Conservation (phyloP, 1,140 invertebrate genomes). For the Samia ricini region DNA sequence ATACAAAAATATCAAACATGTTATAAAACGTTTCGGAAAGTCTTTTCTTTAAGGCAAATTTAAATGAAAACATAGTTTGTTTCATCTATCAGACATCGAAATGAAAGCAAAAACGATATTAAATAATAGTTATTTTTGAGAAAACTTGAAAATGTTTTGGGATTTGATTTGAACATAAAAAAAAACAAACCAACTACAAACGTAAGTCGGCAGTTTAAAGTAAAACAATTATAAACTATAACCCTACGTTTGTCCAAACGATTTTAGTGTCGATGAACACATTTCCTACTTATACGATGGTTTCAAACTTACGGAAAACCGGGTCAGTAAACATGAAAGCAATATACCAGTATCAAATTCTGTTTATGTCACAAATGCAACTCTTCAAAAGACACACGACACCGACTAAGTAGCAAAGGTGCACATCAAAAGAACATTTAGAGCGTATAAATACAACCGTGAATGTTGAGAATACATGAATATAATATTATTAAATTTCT, state of each 20-base stretch:
- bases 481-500: slow-evolving; percentile 10
- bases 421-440: slow-evolving; percentile 31
- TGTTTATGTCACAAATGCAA: not conserved
- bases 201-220: no score
- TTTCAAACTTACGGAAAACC: not conserved
- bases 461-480: slow-evolving; percentile 2
- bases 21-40: no score
- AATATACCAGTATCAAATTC: slow-evolving; percentile 10
- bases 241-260: not conserved
- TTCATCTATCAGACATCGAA: no score
- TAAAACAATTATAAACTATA: not conserved
- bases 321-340: not conserved
- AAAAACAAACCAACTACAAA: no score
- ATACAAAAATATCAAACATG: no score
- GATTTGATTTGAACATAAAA: no score
- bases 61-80: no score
- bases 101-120: no score
- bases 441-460: slow-evolving; percentile 38
- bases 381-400: slow-evolving; percentile 52
- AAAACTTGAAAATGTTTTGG: no score
- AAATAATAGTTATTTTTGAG: no score
- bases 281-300: not conserved
- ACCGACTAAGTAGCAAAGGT: slow-evolving; percentile 30
- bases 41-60: no score
- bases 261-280: not conserved